These are phyloP conservation scores for Coregonus suidteri DNA, from an alignment of 2,797 vertebrate genomes.

Conservation along the genomic window DNA sequence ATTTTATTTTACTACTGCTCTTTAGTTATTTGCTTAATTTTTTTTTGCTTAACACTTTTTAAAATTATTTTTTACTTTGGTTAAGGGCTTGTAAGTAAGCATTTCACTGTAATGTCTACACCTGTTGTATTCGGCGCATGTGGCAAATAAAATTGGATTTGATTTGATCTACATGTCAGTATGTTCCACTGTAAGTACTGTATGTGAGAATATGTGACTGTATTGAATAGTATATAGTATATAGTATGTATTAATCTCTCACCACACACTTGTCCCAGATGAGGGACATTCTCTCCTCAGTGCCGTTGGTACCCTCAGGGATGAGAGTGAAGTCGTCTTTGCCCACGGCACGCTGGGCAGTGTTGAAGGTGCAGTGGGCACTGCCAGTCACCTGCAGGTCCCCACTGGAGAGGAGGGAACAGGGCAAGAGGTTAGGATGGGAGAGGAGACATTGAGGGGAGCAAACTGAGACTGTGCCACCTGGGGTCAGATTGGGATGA, in stretches of 20 bases:
- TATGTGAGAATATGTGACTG: background rate
- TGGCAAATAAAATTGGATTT: too few species aligned
- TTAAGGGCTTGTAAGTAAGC: too few species aligned
- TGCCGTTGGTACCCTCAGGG: conserved; percentile 94
- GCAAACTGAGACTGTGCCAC: background rate
- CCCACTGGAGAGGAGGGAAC: conserved; percentile 72
- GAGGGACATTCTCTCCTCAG: conserved; percentile 95
- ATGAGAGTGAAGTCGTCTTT: conserved; percentile 98
- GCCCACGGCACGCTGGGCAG: conserved; percentile 95
- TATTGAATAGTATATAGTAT: background rate
- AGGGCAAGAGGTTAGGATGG: background rate
- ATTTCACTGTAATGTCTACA: too few species aligned
- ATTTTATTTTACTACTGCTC: too few species aligned
- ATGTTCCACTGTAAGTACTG: background rate
- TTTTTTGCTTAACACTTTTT: too few species aligned
- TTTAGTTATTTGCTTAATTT: too few species aligned
- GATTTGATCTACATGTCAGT: background rate
- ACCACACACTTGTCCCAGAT: conserved; percentile 99
- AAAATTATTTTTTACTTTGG: too few species aligned
- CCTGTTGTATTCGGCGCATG: too few species aligned
- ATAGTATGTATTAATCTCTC: conserved; percentile 37
- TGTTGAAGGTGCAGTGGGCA: conserved; percentile 96
- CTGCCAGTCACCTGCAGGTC: conserved; percentile 98
- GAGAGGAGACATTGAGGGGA: background rate
- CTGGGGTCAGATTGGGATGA: background rate